phyloP scores from a whole-genome alignment of 2,888 invertebrate species.

The Synanthedon andrenaeformis region DNA sequence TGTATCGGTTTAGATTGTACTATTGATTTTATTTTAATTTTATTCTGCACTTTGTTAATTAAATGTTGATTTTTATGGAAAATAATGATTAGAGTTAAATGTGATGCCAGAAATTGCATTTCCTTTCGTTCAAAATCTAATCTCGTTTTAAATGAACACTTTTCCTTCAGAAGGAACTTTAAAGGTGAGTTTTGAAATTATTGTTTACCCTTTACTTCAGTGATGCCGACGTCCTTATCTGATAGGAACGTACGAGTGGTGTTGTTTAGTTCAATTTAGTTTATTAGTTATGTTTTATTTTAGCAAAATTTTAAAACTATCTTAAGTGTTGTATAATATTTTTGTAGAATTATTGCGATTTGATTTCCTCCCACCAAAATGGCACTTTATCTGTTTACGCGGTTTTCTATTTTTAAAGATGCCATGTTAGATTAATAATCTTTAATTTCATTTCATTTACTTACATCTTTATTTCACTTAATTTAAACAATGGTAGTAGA shows the following conservation, averaged over 20 bases:
- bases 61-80: constrained; percentile 60
- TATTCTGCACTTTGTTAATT: constrained; percentile 66
- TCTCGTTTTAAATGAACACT: constrained; percentile 27
- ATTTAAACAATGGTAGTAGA: constrained; percentile 43
- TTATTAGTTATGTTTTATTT: constrained; percentile 71
- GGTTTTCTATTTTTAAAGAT: constrained; percentile 26
- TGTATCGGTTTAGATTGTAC: constrained; percentile 62
- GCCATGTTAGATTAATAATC: constrained; percentile 52
- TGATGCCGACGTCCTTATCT: constrained; percentile 60
- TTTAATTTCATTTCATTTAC: constrained; percentile 41
- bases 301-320: constrained; percentile 69
- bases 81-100: constrained; percentile 43
- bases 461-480: constrained; percentile 28
- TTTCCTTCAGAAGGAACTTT: constrained; percentile 43
- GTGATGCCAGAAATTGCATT: constrained; percentile 66
- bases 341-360: constrained; percentile 60
- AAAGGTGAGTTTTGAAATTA: constrained; percentile 42
- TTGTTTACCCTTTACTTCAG: constrained; percentile 58
- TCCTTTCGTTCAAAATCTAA: constrained; percentile 35
- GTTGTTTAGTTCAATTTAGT: constrained; percentile 71
- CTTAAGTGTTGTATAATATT: constrained; percentile 68
- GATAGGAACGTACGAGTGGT: constrained; percentile 54
- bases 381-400: constrained; percentile 41
- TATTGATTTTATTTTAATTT: constrained; percentile 69
- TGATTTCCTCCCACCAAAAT: constrained; percentile 66